Conservation (phyloP, 64 coral and sea anemone genomes). For the Trachythela sp. region DNA sequence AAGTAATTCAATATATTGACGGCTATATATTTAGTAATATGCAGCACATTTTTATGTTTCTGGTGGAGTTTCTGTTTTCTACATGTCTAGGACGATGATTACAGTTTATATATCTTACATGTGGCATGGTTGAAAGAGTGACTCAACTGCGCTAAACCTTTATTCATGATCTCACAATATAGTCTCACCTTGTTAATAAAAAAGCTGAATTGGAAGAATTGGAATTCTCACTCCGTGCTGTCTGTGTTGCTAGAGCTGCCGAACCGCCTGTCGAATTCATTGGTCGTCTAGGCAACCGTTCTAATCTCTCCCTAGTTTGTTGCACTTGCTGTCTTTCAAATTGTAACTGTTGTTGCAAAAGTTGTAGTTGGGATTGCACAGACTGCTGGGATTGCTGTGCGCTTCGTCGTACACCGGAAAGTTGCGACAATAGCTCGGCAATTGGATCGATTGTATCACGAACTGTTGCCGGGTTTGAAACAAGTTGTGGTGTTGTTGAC, state of each 20-base stretch:
- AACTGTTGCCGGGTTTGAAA: conserved; percentile 50
- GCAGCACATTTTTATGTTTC: no score
- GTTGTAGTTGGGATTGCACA: conserved; percentile 87
- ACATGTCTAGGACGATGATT: no score
- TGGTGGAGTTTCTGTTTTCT: no score
- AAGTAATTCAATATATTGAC: no score
- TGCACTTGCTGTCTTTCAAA: conserved; percentile 94
- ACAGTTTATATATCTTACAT: no score
- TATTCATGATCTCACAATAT: no score
- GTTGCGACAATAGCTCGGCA: conserved; percentile 82
- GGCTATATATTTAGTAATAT: no score
- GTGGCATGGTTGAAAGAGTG: no score
- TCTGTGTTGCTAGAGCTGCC: conserved; percentile 38
- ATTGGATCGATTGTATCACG: conserved; percentile 95
- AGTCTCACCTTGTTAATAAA: conserved; percentile 80
- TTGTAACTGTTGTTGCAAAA: conserved; percentile 88
- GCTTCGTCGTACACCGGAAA: conserved; percentile 80
- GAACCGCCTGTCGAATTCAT: conserved; percentile 54
- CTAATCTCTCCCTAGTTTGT: conserved; percentile 86
- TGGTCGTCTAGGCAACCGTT: conserved; percentile 69
- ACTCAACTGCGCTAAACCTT: no score
- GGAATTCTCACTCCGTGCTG: conserved; percentile 49
- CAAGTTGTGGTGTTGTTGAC: conserved; percentile 39
- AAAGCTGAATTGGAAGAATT: conserved; percentile 73
- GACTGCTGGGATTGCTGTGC: conserved; percentile 87